Evolutionary conservation across 2,888 invertebrate genomes (phyloP).

Genomic region (Parnassius mnemosyne): DNA sequence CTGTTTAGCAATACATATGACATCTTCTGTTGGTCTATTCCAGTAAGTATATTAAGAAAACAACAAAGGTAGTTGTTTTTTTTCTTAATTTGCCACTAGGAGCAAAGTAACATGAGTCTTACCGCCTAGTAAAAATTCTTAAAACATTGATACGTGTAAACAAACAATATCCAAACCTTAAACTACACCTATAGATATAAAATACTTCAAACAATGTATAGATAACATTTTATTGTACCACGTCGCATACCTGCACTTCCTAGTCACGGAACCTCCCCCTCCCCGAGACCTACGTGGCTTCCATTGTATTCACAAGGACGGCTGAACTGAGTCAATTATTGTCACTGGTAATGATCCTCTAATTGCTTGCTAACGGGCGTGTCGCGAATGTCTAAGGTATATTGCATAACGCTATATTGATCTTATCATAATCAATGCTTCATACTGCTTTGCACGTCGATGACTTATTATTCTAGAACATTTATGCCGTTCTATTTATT

Average conservation of each 20-base stretch:
- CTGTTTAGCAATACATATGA: too few species aligned
- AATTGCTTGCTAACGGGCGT: constrained; percentile 19
- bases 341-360: constrained; percentile 23
- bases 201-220: too few species aligned
- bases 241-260: constrained; percentile 10
- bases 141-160: too few species aligned
- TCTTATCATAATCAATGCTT: constrained; percentile 2
- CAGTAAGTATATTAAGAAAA: too few species aligned
- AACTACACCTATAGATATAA: too few species aligned
- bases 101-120: too few species aligned
- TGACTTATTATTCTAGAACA: background rate
- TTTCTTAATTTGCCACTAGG: too few species aligned
- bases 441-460: background rate
- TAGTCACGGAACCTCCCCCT: constrained; percentile 6
- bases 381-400: constrained; percentile 7
- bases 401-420: constrained; percentile 4
- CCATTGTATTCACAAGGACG: constrained; percentile 23
- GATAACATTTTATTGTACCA: background rate
- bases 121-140: too few species aligned
- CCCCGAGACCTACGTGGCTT: constrained; percentile 7
- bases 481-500: too few species aligned
- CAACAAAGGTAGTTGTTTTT: too few species aligned
- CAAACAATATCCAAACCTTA: too few species aligned
- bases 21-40: too few species aligned
- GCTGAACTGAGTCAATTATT: constrained; percentile 23